Evolutionary conservation across 2,888 invertebrate genomes (phyloP), one percentile per base, ranked within the genome.

Genomic region (Phaonia tiefii): DNA sequence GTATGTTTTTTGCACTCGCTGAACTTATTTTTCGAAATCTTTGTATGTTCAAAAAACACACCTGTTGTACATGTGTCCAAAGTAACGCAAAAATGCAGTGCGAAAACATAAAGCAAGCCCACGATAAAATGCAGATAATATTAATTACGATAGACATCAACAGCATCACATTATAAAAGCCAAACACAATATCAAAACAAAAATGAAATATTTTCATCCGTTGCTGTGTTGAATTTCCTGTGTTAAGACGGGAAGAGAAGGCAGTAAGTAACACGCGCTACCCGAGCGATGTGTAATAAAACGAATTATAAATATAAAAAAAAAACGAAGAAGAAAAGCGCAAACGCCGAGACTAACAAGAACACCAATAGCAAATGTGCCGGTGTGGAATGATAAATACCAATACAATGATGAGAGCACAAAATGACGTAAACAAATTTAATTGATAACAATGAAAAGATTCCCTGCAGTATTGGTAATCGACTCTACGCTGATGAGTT

Each of bases 241-340:
- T 8, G 8, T 3, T 5, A 8, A 31, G 15, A 25, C 13, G 54
- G 8, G 2, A 10, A 22, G 22, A 22, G 25, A 25, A 1, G 51
- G 22, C 51, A 22, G 7, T 22, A 51, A 22, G 20, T 20, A 17
- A 25, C 54, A 13, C 54, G 54, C 54, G 54, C 25, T 22, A 5
- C 13, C 20, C 54, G 13, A 54, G 25, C 54, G 10, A 54, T 22
- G 25, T 25, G 54, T 54, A 54, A 54, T 54, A 25, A 25, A 54
- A 25, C 22, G 54, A 54, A 54, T 54, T 25, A 54, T 54, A 54
- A 54, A 54, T 54, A 54, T 13, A 51, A 17, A 22, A 54, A 44
- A n/a, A 44, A 44, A 44, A 44, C 13, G 25, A 54, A 54, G 3
- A 8, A 54, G 4, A 31, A 31, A 31, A 31, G 31, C 31, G 31